phyloP scores from a whole-genome alignment of 2,888 invertebrate species.

The Mayetiola destructor region DNA sequence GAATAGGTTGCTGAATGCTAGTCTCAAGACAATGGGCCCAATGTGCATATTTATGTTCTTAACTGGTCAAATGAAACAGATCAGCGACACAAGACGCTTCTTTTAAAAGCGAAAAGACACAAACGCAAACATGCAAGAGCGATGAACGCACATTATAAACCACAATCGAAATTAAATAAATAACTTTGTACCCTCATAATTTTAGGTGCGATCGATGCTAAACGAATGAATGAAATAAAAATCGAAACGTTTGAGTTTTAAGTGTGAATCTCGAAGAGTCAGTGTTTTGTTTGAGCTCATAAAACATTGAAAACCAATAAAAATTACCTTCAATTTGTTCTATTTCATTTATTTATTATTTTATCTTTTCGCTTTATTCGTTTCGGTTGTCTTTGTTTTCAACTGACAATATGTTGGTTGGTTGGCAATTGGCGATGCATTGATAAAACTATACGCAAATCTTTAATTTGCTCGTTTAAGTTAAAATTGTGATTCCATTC shows the following conservation, averaged over 20 bases:
- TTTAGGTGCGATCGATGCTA: not conserved
- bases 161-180: constrained; percentile 6
- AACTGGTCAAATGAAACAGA: too few species aligned
- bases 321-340: constrained; percentile 15
- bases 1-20: too few species aligned
- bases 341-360: constrained; percentile 14
- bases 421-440: constrained; percentile 2
- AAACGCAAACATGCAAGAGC: not conserved
- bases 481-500: not conserved
- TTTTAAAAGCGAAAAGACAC: not conserved
- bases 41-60: constrained; percentile 6
- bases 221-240: not conserved
- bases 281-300: constrained; percentile 3
- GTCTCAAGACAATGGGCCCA: not conserved
- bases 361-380: not conserved
- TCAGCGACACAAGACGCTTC: not conserved
- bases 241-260: not conserved
- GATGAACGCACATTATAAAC: not conserved
- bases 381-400: constrained; percentile 10
- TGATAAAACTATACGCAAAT: constrained; percentile 7
- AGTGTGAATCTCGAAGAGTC: not conserved
- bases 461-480: not conserved
- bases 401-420: not conserved
- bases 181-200: constrained; percentile 10
- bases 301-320: constrained; percentile 14